Conservation (phyloP, 2,888 invertebrate species). For the Patella pellucida region DNA sequence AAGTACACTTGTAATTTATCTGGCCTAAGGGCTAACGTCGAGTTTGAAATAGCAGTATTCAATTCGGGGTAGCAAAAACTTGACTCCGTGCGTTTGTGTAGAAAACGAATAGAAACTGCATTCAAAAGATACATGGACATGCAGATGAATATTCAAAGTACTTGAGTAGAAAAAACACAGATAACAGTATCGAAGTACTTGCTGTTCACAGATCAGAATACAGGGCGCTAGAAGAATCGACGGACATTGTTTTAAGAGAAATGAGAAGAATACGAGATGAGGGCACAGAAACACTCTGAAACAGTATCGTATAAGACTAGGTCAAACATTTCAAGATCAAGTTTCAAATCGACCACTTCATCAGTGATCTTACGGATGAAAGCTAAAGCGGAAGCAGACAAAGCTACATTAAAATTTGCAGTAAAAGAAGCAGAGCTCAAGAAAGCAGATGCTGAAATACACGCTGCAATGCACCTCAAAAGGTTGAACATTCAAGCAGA, state of each 20-base stretch:
- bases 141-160: no score
- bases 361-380: background rate
- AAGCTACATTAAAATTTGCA: conserved; percentile 5
- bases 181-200: background rate
- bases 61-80: no score
- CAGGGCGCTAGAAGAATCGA: background rate
- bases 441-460: conserved; percentile 13
- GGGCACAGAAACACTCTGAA: background rate
- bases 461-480: conserved; percentile 9
- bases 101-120: background rate
- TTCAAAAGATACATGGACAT: no score
- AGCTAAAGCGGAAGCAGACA: conserved; percentile 19
- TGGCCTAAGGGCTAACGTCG: background rate
- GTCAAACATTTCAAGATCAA: no score
- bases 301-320: background rate
- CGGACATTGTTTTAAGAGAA: background rate
- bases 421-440: conserved; percentile 14
- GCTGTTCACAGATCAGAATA: background rate
- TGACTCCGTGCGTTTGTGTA: no score
- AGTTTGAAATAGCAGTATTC: no score
- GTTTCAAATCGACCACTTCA: no score
- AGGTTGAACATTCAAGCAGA: conserved; percentile 13
- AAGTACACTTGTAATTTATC: background rate
- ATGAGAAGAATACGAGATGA: background rate
- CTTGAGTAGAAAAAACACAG: no score